Evolutionary conservation across 2,797 vertebrate genomes (phyloP), one percentile per base, ranked within the genome.

Genomic region (Spinus olivaceus): DNA sequence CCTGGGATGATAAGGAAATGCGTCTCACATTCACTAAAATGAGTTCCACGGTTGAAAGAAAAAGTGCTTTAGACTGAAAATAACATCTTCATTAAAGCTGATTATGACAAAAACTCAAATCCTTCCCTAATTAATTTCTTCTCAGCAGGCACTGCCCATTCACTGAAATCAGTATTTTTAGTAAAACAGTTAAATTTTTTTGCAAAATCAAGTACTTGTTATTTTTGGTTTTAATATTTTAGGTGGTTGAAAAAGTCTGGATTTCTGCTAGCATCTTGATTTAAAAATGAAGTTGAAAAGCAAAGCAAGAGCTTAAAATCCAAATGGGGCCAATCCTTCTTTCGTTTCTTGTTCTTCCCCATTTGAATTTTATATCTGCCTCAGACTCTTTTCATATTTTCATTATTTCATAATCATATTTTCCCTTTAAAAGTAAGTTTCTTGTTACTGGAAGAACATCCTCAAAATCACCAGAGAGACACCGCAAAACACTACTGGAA

Each of bases 301-400:
- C 69, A 71, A 91, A 83, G 64, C 10, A 59, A 88, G 54, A 86
- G 16, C n/a, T 92, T 65, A 88, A 74, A 86, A 95, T 74, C 61
- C 77, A 90, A 91, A 88, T 28, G 72, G 50, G 80, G 50, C 54
- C 63, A 88, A 59, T 65, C 90, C 57, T 86, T 42, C 71, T 82
- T 88, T 92, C 44, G 91, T 94, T 96, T 95, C 91, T 90, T 90
- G 93, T 94, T 95, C 94, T 96, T 70, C 81, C 81, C 85, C 19
- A 3, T 74, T 90, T 86, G 51, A 90, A 90, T 95, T 92, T 95
- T 94, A 94, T 92, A 82, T 95, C 85, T 86, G 85, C 30, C 59
- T 95, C 70, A 86, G 63, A 93, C 47, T 86, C 60, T 80, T 90
- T 59, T 66, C 73, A 53, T 76, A 90, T 84, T 94, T 83, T 86